Conservation (phyloP, 2,113 vertebrate genomes). For the Nasalis larvatus region DNA sequence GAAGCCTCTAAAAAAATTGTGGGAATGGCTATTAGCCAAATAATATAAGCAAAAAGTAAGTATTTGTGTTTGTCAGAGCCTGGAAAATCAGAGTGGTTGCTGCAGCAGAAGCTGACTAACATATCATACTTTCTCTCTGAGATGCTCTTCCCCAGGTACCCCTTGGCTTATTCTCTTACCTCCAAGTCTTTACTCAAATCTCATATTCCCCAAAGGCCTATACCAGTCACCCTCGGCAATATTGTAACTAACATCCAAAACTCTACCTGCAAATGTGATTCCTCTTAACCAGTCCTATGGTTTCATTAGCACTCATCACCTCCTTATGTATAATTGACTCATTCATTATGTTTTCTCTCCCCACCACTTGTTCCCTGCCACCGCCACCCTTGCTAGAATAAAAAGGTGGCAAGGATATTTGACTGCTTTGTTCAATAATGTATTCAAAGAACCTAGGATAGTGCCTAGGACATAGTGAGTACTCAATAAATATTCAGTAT, state of each 20-base stretch:
- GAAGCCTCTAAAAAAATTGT: not conserved
- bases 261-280: not conserved
- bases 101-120: not conserved
- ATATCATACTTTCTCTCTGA: not conserved
- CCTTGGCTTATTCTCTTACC: not conserved
- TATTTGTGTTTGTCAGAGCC: not conserved
- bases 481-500: not conserved
- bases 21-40: not conserved
- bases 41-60: not conserved
- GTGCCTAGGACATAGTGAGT: not conserved
- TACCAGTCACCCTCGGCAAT: not conserved
- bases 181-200: not conserved
- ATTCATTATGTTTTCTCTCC: not conserved
- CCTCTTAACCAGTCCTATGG: not conserved
- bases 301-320: not conserved
- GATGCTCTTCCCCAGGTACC: not conserved
- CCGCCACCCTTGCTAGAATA: not conserved
- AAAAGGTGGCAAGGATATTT: not conserved
- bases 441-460: not conserved
- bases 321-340: not conserved
- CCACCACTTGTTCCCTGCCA: not conserved
- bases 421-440: not conserved
- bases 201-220: not conserved
- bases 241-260: not conserved
- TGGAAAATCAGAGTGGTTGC: not conserved